These are phyloP conservation scores for Epinephelus malabaricus DNA, from an alignment of 2,797 vertebrate species.

Conservation along the genomic window DNA sequence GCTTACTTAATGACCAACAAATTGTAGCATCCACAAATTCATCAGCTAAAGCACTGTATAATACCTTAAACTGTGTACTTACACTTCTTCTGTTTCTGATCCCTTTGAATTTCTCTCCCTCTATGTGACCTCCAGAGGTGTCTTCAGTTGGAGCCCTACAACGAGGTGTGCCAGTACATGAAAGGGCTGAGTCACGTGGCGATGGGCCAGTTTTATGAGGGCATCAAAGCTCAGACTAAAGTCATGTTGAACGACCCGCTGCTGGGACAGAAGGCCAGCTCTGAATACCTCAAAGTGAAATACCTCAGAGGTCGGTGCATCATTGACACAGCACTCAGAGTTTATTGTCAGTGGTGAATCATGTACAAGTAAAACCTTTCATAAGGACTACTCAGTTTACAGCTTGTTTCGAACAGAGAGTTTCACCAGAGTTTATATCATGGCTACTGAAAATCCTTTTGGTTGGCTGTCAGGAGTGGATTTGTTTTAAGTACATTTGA, in stretches of 20 bases:
- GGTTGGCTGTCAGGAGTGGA: not conserved
- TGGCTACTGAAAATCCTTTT: not conserved
- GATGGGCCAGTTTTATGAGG: slow-evolving; percentile 99
- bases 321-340: no score
- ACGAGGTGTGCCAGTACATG: slow-evolving; percentile 99
- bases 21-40: not conserved
- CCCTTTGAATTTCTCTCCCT: not conserved
- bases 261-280: slow-evolving; percentile 96
- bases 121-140: slow-evolving; percentile 86
- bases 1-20: not conserved
- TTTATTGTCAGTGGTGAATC: no score
- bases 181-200: slow-evolving; percentile 97
- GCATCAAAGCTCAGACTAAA: slow-evolving; percentile 98
- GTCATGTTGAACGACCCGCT: slow-evolving; percentile 98
- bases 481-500: not conserved
- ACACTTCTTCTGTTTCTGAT: no score
- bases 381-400: no score
- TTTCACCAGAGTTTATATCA: not conserved
- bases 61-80: not conserved
- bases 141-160: slow-evolving; percentile 95
- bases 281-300: slow-evolving; percentile 98
- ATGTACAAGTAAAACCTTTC: no score
- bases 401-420: not conserved
- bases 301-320: slow-evolving; percentile 93
- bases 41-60: not conserved